phyloP scores from a whole-genome alignment of 2,113 vertebrate species.

The Nannospalax galili region DNA sequence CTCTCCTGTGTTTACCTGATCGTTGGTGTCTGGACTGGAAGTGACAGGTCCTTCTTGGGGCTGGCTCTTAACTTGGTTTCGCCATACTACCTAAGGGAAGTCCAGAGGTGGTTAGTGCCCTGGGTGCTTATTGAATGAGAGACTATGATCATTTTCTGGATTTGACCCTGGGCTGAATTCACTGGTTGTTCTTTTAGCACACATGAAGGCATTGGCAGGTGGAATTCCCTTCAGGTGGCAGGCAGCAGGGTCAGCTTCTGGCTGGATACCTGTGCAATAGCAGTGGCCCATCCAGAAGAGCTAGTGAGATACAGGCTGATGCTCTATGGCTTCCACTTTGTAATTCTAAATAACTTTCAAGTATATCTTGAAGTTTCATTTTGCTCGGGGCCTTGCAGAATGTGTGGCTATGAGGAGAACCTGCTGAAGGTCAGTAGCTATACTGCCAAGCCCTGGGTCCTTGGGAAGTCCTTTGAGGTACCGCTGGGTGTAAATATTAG shows the following conservation, averaged over 20 bases:
- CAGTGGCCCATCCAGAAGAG: not conserved
- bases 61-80: not conserved
- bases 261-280: not conserved
- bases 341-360: not conserved
- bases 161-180: not conserved
- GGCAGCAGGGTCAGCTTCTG: not conserved
- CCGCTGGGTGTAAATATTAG: not conserved
- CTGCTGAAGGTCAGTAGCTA: not conserved
- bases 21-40: not conserved
- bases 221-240: not conserved
- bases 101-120: not conserved
- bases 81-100: not conserved
- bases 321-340: not conserved
- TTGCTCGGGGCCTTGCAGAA: not conserved
- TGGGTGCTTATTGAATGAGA: not conserved
- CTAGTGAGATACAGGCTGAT: not conserved
- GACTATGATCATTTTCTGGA: not conserved
- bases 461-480: not conserved
- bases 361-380: not conserved
- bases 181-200: not conserved
- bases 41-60: not conserved
- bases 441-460: not conserved
- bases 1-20: not conserved
- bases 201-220: fast-evolving
- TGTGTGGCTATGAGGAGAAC: not conserved